Evolutionary conservation across 1,140 invertebrate genomes (phyloP), one percentile per base, ranked within the genome.

Genomic region (Sycophila sp.): DNA sequence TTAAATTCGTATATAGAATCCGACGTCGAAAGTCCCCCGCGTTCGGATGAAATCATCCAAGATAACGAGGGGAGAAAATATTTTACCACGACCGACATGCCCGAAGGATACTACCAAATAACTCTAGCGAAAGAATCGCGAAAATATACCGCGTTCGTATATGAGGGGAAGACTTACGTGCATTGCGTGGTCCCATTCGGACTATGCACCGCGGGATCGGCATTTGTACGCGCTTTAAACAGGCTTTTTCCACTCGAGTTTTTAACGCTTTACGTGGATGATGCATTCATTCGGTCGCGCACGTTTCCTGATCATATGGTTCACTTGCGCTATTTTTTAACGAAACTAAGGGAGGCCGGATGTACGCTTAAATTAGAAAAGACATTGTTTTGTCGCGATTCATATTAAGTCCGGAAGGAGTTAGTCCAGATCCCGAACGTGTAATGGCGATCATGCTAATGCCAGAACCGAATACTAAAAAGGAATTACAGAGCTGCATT

Each of bases 151-250:
- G 63, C 45, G 4, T 65, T 65, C 26, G 3, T 53, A 4, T 11
- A 53, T 4, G 32, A 36, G 4, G 45, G 45, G 1, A 36, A 36
- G 10, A 8, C n/a, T 17, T 65, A 51, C 24, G n/a, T 19, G 4
- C 53, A 53, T 65, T 36, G 63, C n/a, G 15, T 45, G 2, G 30
- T 65, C 13, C 63, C 63, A 3, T 65, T 53, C 19, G 63, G 63
- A 13, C 6, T 65, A 2, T 34, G 36, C 34, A 38, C 32, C 4
- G 26, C 63, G 30, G 63, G 63, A 2, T 17, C 28, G 3, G 63
- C 47, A 0, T 65, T 65, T 24, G 53, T 53, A 2, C 26, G 47
- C 10, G 45, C 47, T 36, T 6, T 65, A 10, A 36, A 40, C 24
- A 11, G 2, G 2, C 8, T 42, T 0, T 24, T 65, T 36, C 22